Evolutionary conservation across 2,888 invertebrate species (phyloP).

Genomic region (Epinotia demarniana): DNA sequence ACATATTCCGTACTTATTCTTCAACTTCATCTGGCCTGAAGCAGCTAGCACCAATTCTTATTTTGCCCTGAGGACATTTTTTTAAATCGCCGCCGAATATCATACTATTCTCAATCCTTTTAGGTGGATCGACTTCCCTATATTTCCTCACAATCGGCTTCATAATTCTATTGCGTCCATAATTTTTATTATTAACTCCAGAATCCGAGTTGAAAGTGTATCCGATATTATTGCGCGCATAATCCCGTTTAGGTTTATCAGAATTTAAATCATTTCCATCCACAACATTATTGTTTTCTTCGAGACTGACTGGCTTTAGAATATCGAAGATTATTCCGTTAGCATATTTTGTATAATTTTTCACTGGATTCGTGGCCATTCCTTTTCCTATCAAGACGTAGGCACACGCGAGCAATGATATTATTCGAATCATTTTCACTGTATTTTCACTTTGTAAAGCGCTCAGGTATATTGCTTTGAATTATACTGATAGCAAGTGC

Average conservation of each 20-base stretch:
- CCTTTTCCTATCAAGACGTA: too few species aligned
- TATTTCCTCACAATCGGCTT: constrained; percentile 2
- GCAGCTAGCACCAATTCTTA: background rate
- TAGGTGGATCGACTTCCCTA: background rate
- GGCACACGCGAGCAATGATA: background rate
- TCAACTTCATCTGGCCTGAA: background rate
- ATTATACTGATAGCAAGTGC: background rate
- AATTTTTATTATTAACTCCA: constrained; percentile 12
- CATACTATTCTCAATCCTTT: background rate
- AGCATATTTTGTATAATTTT: background rate
- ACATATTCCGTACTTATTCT: background rate
- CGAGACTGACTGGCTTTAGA: background rate
- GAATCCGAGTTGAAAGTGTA: constrained; percentile 7
- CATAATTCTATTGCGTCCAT: constrained; percentile 4
- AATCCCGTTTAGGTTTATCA: background rate
- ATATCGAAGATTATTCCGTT: background rate
- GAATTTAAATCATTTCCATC: background rate
- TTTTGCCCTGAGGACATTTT: background rate
- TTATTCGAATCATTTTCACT: background rate
- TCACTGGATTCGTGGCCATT: background rate
- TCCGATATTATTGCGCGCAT: constrained; percentile 6
- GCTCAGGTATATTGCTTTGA: background rate
- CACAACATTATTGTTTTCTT: background rate
- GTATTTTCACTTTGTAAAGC: background rate
- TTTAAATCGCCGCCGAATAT: background rate